Conservation (phyloP, 2,113 vertebrate genomes). For the Rhinolophus ferrumequinum region DNA sequence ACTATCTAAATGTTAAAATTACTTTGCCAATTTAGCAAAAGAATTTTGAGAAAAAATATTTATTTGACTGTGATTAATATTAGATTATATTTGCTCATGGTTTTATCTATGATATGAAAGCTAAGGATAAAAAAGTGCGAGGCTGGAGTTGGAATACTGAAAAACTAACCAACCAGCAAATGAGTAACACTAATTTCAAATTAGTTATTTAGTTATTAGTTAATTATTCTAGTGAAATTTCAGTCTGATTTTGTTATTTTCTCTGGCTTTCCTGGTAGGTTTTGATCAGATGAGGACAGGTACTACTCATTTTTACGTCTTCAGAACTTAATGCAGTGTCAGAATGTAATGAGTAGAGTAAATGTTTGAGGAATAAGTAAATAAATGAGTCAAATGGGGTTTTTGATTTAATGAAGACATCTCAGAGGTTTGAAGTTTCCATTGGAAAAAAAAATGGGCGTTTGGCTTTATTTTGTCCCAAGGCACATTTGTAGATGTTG, state of each 20-base stretch:
- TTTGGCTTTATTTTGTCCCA: neutral
- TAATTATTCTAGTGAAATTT: neutral
- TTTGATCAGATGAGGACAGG: neutral
- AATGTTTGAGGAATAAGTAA: neutral
- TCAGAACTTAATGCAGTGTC: neutral
- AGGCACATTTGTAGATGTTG: neutral
- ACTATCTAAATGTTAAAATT: conserved; percentile 56
- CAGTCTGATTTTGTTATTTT: neutral
- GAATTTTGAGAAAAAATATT: conserved; percentile 35
- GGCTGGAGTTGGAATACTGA: neutral
- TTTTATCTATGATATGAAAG: conserved; percentile 25
- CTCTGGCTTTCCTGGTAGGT: neutral
- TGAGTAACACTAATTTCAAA: neutral
- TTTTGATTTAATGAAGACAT: neutral
- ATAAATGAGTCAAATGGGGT: neutral
- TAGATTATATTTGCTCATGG: conserved; percentile 32
- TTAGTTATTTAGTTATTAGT: too few relatives aligned
- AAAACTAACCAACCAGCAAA: neutral
- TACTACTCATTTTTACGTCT: neutral
- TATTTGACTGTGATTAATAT: conserved; percentile 49
- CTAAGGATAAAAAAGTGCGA: neutral
- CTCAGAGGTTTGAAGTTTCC: neutral
- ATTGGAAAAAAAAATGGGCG: neutral
- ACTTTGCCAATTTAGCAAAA: neutral
- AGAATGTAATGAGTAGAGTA: neutral